Base-by-base conservation (phyloP, 1,140 invertebrate species). In the Euwallacea similis region DNA sequence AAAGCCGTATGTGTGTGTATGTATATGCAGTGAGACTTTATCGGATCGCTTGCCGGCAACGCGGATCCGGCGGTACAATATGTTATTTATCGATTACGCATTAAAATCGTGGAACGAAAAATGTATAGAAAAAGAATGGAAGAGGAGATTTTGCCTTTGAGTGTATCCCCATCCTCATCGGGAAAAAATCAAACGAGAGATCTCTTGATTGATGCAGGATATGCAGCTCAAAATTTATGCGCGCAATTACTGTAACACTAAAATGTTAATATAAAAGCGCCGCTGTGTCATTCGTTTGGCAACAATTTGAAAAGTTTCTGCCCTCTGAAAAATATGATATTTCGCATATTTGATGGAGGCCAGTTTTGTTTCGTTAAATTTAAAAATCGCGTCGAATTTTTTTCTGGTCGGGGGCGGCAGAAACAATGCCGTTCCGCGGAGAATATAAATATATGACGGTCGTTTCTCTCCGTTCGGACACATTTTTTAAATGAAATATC, bases 361-460 rank as follows among this genome's bases (percentile, higher is more conserved):
- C 77, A 78, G 79, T 80, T 81, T 81, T 79, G 79, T 81, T 81
- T 79, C 77, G 79, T 81, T 79, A 81, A 81, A 81, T 81, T 80
- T 78, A 80, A 80, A 81, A 81, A 81, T 81, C 77, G 76, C 78
- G 77, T 79, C 78, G 79, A 76, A 78, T 79, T 79, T 71, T 80
- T 77, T 75, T 78, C 77, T 78, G 41, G 10, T 77, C 75, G 73
- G 74, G 41, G 10, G 78, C 75, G 74, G 74, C 74, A 74, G 77
- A 78, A 79, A 79, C 77, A 79, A 78, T 77, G 74, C 72, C 73
- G 68, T 76, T 77, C 77, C 76, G 75, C 70, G 72, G 79, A 81
- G 79, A 76, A 79, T 81, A 81, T 79, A 79, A 80, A 81, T 81
- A 78, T 79, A 79, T 79, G 78, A 78, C 77, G 78, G 74, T 72